Evolutionary conservation across 2,113 vertebrate species (phyloP), one percentile per base, ranked within the genome.

Genomic region (Barnardius zonarius): DNA sequence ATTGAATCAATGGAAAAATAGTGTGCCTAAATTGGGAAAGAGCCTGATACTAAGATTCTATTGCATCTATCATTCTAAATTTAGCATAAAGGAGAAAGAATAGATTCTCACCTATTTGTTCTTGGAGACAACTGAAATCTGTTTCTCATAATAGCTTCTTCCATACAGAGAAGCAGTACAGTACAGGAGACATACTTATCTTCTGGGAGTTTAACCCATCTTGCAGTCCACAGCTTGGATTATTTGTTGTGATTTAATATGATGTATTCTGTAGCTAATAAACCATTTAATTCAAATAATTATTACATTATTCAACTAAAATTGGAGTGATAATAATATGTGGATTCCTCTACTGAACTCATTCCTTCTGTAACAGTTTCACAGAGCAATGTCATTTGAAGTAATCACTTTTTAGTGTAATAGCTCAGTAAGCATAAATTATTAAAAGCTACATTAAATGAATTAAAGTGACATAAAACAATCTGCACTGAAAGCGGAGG

Each of bases 391-490:
- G 83, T 75, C 51, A 69, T 94, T 95, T 86, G 48, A 88, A 94
- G 44, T 88, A 97, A 94, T 92, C 55, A 57, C 33, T 84, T 96
- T 91, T 96, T 82, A 86, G 52, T 57, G 69, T 88, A 96, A 92
- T 88, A 88, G 55, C 59, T 93, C 62, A 62, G 69, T 62, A 86
- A 76, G 55, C 52, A 68, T 95, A 86, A 93, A 95, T 96, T 88
- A 96, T 95, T 94, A 66, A 92, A 79, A 93, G 64, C 8, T 57
- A 57, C 31, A 76, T 92, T 91, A 86, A 96, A 57, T 84, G 4
- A 91, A 82, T 93, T 92, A 84, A 95, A 70, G 18, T 82, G 83
- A 66, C 83, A 92, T 77, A 81, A 95, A 95, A 7, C 43, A 81
- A 70, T 81, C 76, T 62, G 35, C 46, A 78, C 17, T 86, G 39